Percentiles rank a stretch among this genome's conserved stretches.
Conservation (phyloP, 2,888 invertebrate genomes). For the Holacanthella duospinosa region DNA sequence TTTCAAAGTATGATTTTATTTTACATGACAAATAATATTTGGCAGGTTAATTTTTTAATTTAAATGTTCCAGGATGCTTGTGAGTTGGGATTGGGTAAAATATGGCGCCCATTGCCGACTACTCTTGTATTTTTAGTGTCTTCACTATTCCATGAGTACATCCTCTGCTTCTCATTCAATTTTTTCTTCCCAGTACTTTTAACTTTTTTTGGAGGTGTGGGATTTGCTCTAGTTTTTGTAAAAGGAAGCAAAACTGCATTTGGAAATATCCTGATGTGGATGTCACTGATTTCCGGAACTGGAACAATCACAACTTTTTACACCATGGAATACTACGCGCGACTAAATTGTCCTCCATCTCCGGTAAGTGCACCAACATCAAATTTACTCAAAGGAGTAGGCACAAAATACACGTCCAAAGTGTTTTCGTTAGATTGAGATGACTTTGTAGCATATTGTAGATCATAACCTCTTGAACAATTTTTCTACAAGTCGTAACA, state of each 20-base stretch:
- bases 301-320: constrained; percentile 67
- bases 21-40: neutral
- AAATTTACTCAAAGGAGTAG: too few species aligned
- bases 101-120: constrained; percentile 45
- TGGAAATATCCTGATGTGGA: constrained; percentile 78
- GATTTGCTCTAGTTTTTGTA: constrained; percentile 46
- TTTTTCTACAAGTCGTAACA: too few species aligned
- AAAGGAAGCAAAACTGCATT: constrained; percentile 41
- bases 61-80: constrained; percentile 28
- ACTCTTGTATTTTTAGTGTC: constrained; percentile 65
- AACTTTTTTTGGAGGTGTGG: constrained; percentile 57
- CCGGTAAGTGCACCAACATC: too few species aligned
- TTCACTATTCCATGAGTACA: constrained; percentile 77
- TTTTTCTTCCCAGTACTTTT: constrained; percentile 82
- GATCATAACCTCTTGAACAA: too few species aligned
- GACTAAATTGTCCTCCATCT: constrained; percentile 56
- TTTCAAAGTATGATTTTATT: constrained; percentile 54
- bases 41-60: neutral
- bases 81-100: constrained; percentile 28
- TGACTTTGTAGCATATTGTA: too few species aligned
- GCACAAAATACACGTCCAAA: too few species aligned
- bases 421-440: too few species aligned
- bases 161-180: constrained; percentile 64
- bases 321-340: constrained; percentile 74
- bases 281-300: constrained; percentile 63